Base-by-base conservation (phyloP, 2,797 vertebrate species). In the Lacerta agilis region DNA sequence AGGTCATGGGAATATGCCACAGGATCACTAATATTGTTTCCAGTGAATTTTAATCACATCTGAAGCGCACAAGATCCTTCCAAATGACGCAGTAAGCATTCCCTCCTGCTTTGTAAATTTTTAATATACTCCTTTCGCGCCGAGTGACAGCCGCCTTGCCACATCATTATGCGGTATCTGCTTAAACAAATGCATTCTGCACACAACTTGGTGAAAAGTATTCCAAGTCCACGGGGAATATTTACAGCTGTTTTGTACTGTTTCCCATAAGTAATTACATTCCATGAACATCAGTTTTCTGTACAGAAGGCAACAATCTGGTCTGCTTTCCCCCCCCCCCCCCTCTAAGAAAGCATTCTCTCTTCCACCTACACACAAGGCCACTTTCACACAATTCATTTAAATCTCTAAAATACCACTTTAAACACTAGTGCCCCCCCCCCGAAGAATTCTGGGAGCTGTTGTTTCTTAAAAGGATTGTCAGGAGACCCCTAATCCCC, bases 191-290 rank as follows among this genome's bases (percentile, higher is more conserved):
- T 49, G 10, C 0, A 17, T 81, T 87, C 78, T 23, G 87, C 79
- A 90, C 66, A 36, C 83, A 83, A 69, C 13, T 72, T 43, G 71
- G n/a, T 11, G n/a, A 41, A n/a, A 58, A n/a, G 0, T 77, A n/a
- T 80, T 79, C 69, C 86, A 9, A 45, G 20, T 81, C 66, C 64
- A 27, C 67, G 83, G 82, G 84, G 79, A 90, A 87, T n/a, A 83
- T 45, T 4, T 83, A 69, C 89, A 90, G 82, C 4, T 83, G 82
- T 92, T 92, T 88, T 90, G 73, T 80, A 73, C 87, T 91, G 78
- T 89, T 94, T 93, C 88, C 66, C 79, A 66, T 20, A 17, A 27
- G 33, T 29, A 36, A 64, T 79, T 85, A 55, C 41, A 69, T 85
- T 78, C 61, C 79, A 85, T 61, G 43, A 90, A 79, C 78, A 92